These are phyloP conservation scores for Drosophila longiperda DNA, from an alignment of 2,888 invertebrate genomes.

Conservation along the genomic window DNA sequence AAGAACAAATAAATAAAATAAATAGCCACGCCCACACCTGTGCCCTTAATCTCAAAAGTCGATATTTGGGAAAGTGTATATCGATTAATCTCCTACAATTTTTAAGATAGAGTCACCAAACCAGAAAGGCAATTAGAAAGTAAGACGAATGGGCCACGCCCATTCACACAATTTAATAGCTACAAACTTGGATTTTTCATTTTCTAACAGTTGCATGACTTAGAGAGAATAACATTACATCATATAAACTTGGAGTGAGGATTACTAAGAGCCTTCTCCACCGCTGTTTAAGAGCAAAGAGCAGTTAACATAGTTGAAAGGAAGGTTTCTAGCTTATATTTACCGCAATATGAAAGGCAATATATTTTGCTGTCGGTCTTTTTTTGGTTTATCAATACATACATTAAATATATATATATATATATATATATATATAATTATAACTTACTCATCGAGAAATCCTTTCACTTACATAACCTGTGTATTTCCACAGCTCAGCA, in stretches of 20 bases:
- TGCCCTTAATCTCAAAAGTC: no score
- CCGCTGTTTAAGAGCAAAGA: neutral
- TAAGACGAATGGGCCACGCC: no score
- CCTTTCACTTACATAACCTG: neutral
- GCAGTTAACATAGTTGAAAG: neutral
- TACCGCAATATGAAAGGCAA: no score
- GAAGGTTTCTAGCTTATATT: neutral
- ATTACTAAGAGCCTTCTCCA: neutral
- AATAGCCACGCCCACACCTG: no score
- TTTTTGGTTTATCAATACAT: neutral
- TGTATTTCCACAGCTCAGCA: conserved; percentile 29
- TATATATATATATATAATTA: neutral
- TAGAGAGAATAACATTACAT: no score
- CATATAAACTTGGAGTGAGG: neutral
- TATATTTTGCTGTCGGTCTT: no score
- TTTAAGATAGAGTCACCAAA: neutral
- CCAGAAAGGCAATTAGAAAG: neutral
- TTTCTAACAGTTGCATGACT: no score
- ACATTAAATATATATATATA: neutral
- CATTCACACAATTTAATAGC: neutral
- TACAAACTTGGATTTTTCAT: neutral
- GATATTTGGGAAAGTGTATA: neutral
- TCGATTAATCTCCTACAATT: neutral
- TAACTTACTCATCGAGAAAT: neutral
- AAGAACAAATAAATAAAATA: no score